Evolutionary conservation across 2,888 invertebrate genomes (phyloP), one percentile per base, ranked within the genome.

Genomic region (Melanostoma scalare): DNA sequence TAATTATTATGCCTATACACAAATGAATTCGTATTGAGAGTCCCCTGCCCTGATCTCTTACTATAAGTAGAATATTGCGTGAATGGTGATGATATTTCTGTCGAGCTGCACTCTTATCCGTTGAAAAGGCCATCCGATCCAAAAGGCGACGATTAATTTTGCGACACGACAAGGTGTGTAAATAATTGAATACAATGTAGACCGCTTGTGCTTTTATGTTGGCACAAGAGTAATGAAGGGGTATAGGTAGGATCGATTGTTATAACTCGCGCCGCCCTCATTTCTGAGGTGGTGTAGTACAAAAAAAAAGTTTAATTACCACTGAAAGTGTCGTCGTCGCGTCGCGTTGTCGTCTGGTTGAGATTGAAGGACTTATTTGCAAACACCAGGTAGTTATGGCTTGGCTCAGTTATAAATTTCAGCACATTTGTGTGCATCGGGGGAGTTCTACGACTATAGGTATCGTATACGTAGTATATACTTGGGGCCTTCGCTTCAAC

Each of bases 101-200:
- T 69, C 74, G 40, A 63, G 40, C 20, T 68, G 50, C 52, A 52
- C 35, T 38, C n/a, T 71, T 44, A 36, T 53, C 8, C 10, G 44
- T 60, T 46, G 5, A 73, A 73, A 42, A 6, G 60, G 44, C 46
- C 65, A 71, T 31, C 40, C 53, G 55, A 35, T 72, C 73, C 52
- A 68, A 67, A 46, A 82, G 77, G 82, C 68, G 82, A 77, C 82
- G 68, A 69, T 82, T 77, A 78, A 82, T 82, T 82, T 82, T 69
- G 63, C 73, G 9, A 68, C 77, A 82, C 82, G 73, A 65, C 69
- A 68, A 73, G 82, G 77, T 73, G 77, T 82, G 63, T 78, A 82
- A 82, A 78, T 78, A 82, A 77, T 82, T 82, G 77, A 77, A 82
- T 73, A 58, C 61, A 20, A 50, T 56, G 50, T 52, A 36, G 4